These are phyloP conservation scores for Phataginus tricuspis DNA, from an alignment of 2,797 vertebrate species.

Conservation along the genomic window DNA sequence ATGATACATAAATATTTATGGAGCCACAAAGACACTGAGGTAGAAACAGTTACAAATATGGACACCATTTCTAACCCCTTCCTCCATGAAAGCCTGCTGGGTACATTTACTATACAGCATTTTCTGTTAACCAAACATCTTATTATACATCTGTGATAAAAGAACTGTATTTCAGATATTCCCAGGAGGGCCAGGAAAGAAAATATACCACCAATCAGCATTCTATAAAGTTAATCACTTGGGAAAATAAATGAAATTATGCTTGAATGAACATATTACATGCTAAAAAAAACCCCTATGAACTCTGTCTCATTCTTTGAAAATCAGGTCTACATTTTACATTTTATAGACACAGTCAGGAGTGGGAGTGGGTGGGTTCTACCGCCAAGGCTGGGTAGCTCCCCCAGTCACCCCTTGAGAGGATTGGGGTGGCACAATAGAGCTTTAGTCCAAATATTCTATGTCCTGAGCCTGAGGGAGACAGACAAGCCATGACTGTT, in stretches of 20 bases:
- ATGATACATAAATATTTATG: not conserved
- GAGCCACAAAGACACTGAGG: not conserved
- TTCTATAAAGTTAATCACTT: constrained; percentile 28
- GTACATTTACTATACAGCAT: not conserved
- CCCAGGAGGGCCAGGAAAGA: not conserved
- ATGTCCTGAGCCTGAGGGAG: not conserved
- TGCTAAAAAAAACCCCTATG: not conserved
- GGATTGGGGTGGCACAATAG: accelerated
- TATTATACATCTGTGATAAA: not conserved
- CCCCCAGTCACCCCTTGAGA: not conserved
- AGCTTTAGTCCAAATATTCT: not conserved
- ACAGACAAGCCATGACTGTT: not conserved
- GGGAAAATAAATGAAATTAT: constrained; percentile 19
- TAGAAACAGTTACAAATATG: not conserved
- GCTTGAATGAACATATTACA: not conserved
- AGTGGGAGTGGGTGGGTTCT: not conserved
- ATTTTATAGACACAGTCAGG: not conserved
- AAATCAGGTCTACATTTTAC: not conserved
- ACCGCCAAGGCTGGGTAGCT: not conserved
- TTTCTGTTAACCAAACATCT: constrained; percentile 4
- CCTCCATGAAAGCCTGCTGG: not conserved
- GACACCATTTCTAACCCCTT: not conserved
- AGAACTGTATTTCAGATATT: constrained; percentile 17
- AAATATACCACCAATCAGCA: constrained; percentile 26
- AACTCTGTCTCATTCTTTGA: not conserved